A percentile compares a stretch with the other conserved stretches of the same genome.
Conservation (phyloP, 2,113 vertebrate species). For the Vulpes ferrilata region DNA sequence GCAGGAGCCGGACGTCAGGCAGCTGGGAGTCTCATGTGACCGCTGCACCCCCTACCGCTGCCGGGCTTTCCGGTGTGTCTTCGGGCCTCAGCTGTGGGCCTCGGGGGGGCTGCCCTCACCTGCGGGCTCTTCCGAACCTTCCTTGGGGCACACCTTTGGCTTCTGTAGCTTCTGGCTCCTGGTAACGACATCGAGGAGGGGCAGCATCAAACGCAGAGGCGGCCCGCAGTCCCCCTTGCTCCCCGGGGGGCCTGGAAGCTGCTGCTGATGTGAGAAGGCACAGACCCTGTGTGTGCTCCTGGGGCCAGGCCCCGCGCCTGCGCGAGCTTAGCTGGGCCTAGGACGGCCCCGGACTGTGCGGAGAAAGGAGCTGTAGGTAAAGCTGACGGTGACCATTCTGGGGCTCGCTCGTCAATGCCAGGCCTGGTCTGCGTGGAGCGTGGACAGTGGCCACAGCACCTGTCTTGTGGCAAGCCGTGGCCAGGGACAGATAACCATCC, state of each 20-base stretch:
- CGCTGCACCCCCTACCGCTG: too few species aligned
- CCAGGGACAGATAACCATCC: background rate
- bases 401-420: fast-evolving
- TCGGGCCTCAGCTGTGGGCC: background rate
- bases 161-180: constrained; percentile 13
- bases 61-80: fast-evolving
- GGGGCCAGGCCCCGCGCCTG: background rate
- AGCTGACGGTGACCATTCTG: fast-evolving
- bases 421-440: background rate
- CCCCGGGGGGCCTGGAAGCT: background rate
- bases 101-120: background rate
- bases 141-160: background rate
- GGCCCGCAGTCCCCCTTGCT: fast-evolving
- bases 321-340: background rate
- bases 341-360: background rate
- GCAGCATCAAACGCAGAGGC: background rate
- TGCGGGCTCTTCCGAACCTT: background rate
- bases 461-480: background rate
- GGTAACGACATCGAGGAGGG: background rate
- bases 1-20: fast-evolving
- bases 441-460: fast-evolving
- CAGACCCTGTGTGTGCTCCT: too few species aligned
- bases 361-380: background rate
- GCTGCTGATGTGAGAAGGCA: background rate
- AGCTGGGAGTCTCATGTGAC: too few species aligned